Base-by-base conservation (phyloP, 2,888 invertebrate genomes). In the Eupithecia pulchellata region DNA sequence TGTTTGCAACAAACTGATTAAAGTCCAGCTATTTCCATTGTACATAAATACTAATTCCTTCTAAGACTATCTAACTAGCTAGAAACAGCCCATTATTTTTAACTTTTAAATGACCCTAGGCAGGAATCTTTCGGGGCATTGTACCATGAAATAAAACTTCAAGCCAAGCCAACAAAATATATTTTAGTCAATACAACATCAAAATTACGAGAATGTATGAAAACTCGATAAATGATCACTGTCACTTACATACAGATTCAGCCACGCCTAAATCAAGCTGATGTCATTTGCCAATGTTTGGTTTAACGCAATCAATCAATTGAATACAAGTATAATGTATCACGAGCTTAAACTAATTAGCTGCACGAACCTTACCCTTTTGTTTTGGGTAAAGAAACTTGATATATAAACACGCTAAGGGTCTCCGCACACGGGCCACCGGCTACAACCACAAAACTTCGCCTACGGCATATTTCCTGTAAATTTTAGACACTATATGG, bases 281-380 rank as follows among this genome's bases (percentile, higher is more conserved):
- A 32, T 60, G 58, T 60, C 58, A 60, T 20, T 9, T 60, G 58
- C 58, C 58, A 2, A 17, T 17, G n/a, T 60, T 60, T 32, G n/a
- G n/a, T 32, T 57, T 11, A 42, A 42, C n/a, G n/a, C n/a, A 20
- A 60, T 60, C 58, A 60, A 60, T 60, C 58, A 60, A 60, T 60
- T 60, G 14, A 29, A 17, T 57, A 29, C 14, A 9, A 57, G 57
- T 5, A 20, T 47, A 20, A 25, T 47, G 47, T 47, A 47, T 47
- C 47, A 14, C 42, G 5, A 13, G 25, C 9, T 47, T 6, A 25
- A 13, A 25, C 52, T 52, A 52, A 52, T 52, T 52, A 25, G 11
- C 20, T 47, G 25, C 47, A 25, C 20, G 52, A 52, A 52, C 25
- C 0, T 47, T 0, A 47, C 47, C 47, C 20, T 25, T 52, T 52